phyloP scores from a whole-genome alignment of 2,797 vertebrate genomes.

The Leuciscus waleckii region DNA sequence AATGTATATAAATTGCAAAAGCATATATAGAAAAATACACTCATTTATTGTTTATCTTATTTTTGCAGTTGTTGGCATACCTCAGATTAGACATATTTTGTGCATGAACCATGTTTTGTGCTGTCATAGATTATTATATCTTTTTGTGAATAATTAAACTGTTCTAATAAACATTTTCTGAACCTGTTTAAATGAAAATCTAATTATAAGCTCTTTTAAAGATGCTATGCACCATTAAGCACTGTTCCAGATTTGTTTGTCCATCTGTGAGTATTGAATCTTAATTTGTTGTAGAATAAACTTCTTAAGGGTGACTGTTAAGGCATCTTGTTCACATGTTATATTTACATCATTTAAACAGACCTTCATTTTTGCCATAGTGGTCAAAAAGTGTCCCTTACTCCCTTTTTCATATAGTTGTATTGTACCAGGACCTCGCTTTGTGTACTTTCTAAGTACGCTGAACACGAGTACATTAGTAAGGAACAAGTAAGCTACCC shows the following conservation, averaged over 20 bases:
- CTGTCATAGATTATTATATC: conserved; percentile 30
- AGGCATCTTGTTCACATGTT: not conserved
- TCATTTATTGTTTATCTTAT: conserved; percentile 1
- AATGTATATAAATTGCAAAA: conserved; percentile 11
- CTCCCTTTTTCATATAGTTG: not conserved
- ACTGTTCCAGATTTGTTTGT: not conserved
- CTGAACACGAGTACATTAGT: not conserved
- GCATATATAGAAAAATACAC: not conserved
- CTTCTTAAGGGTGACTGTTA: not conserved
- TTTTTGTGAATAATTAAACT: conserved; percentile 45
- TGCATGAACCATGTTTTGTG: conserved; percentile 7
- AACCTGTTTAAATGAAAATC: conserved; percentile 13
- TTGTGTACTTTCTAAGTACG: conserved; percentile 18
- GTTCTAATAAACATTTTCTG: conserved; percentile 39
- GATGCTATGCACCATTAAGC: not conserved
- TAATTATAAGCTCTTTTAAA: not conserved
- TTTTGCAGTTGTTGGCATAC: conserved; percentile 32
- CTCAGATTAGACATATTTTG: conserved; percentile 43
- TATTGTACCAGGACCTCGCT: not conserved
- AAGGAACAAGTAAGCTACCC: conserved; percentile 4
- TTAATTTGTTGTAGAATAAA: conserved; percentile 10
- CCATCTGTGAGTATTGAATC: not conserved
- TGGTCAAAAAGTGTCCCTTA: not conserved
- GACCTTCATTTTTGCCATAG: not conserved
- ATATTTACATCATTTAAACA: not conserved